These are phyloP conservation scores for Thermophis baileyi DNA, from an alignment of 2,113 vertebrate species.

Conservation along the genomic window DNA sequence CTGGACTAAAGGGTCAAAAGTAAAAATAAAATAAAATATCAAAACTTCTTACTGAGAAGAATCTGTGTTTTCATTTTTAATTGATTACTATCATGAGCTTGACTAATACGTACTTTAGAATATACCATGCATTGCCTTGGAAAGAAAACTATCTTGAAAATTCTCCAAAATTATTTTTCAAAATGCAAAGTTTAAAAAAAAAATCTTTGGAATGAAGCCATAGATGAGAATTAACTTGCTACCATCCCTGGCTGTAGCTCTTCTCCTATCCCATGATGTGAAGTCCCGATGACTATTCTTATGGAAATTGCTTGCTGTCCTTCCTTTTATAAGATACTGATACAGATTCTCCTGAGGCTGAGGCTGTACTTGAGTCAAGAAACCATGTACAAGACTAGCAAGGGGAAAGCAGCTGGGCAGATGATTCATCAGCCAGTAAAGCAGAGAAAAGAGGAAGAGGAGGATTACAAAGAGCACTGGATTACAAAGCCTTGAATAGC, in stretches of 20 bases:
- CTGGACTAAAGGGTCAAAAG: neutral
- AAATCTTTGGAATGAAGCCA: neutral
- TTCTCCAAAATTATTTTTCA: neutral
- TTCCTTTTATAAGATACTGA: constrained; percentile 34
- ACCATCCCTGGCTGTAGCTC: neutral
- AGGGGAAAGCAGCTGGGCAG: neutral
- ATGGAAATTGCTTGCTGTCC: constrained; percentile 51
- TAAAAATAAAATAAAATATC: neutral
- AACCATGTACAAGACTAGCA: constrained; percentile 12
- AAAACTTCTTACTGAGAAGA: neutral
- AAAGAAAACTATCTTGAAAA: neutral
- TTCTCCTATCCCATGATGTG: constrained; percentile 39
- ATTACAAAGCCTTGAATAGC: neutral
- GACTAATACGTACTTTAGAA: neutral
- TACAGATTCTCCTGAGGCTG: neutral
- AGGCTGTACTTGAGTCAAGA: constrained; percentile 46
- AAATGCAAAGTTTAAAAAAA: neutral
- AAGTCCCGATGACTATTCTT: constrained; percentile 43
- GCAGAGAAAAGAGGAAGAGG: constrained; percentile 10
- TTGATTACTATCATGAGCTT: neutral
- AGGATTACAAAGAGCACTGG: neutral
- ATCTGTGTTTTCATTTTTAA: neutral
- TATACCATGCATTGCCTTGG: neutral
- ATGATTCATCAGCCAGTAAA: constrained; percentile 9
- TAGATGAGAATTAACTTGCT: neutral